Evolutionary conservation across 2,888 invertebrate species (phyloP).

Genomic region (Meteorus cinctellus): DNA sequence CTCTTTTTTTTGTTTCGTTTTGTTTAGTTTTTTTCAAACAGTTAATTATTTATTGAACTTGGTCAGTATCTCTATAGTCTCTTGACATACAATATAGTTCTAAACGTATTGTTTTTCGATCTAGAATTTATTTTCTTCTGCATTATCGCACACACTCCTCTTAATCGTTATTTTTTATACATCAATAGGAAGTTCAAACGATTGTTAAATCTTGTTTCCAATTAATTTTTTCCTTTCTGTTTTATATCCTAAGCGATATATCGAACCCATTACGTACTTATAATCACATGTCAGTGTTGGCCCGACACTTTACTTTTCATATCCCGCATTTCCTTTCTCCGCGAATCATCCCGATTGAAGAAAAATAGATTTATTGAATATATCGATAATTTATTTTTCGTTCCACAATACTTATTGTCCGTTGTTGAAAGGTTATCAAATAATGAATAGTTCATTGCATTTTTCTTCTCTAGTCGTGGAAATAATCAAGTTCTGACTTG

Average conservation of each 20-base stretch:
- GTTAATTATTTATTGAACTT: constrained; percentile 47
- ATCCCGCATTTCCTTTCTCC: neutral
- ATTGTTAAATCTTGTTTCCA: neutral
- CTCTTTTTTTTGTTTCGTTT: constrained; percentile 16
- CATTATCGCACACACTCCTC: constrained; percentile 7
- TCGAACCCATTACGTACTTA: neutral
- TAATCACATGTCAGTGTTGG: neutral
- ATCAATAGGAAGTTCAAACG: constrained; percentile 1
- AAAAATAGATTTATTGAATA: constrained; percentile 7
- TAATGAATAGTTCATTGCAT: constrained; percentile 21
- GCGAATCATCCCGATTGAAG: constrained; percentile 32
- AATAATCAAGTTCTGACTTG: neutral
- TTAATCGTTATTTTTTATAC: constrained; percentile 9
- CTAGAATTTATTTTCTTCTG: constrained; percentile 17
- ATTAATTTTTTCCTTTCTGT: constrained; percentile 1
- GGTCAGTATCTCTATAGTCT: constrained; percentile 52
- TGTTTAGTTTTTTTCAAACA: constrained; percentile 9
- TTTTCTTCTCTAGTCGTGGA: neutral
- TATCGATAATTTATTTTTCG: neutral
- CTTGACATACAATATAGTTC: constrained; percentile 12
- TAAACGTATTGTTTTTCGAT: constrained; percentile 33
- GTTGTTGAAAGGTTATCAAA: neutral
- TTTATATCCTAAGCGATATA: constrained; percentile 13
- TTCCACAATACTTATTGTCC: constrained; percentile 1
- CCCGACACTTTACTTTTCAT: constrained; percentile 16